Evolutionary conservation across 2,888 invertebrate species (phyloP), one percentile per base, ranked within the genome.

Genomic region (Tenodera sinensis): DNA sequence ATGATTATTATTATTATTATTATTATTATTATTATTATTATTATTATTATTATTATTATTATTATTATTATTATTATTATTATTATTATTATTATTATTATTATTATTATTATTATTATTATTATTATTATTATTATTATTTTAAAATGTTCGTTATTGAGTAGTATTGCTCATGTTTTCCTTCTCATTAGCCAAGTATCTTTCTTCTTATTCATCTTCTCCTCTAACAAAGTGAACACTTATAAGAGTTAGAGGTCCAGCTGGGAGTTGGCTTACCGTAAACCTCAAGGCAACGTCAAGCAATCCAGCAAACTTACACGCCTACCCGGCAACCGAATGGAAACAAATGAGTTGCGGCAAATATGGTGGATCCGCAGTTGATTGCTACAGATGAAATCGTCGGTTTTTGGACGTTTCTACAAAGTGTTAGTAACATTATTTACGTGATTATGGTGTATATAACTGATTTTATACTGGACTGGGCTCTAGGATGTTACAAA

Each of bases 331-430:
- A 85, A 85, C 28, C 9, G 82, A 20, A 71, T 71, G 54, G 20
- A 71, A 91, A 87, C 87, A 87, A 87, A 82, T 87, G 87, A 87
- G 34, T 83, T 82, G 28, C 87, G 87, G 90, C 90, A 89, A 90
- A 47, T 90, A 93, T 94, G 93, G 92, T 95, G 93, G 95, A 96
- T 92, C 95, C 95, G 47, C 94, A 94, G 92, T 95, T 96, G 92
- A 95, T 96, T 89, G 95, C 96, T 94, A 95, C 96, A 28, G 96
- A 96, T 93, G 96, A 96, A 94, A 96, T 97, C 92, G 96, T 96
- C 90, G 96, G 96, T 92, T 96, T 97, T 92, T 95, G 97, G 93
- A 95, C 96, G n/a, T 97, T 96, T 93, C 93, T 97, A 89, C 95
- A 96, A 92, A 97, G 96, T 93, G 97, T 97, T 94, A 96, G 97